These are phyloP conservation scores for Pyxicephalus adspersus DNA, from an alignment of 2,113 vertebrate genomes.

Conservation along the genomic window DNA sequence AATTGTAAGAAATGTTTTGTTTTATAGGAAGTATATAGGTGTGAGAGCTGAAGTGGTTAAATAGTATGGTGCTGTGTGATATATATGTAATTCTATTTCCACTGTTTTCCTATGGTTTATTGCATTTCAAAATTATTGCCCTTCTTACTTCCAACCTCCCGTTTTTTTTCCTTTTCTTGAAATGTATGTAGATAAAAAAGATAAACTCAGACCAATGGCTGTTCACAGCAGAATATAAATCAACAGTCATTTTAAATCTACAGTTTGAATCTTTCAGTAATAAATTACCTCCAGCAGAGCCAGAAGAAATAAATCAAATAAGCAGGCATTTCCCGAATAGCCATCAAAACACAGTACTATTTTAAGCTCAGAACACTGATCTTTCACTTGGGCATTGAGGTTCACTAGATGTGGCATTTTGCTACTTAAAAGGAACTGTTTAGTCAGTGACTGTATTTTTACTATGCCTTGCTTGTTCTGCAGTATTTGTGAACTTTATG, in stretches of 20 bases:
- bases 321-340: conserved; percentile 14
- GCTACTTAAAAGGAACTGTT: not conserved
- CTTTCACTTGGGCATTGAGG: conserved; percentile 7
- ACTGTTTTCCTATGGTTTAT: not conserved
- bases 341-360: conserved; percentile 3
- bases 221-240: conserved; percentile 17
- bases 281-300: conserved; percentile 23
- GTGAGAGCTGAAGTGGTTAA: no score
- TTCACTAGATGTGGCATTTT: not conserved
- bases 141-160: not conserved
- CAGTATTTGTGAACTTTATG: not conserved
- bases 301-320: conserved; percentile 41
- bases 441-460: not conserved
- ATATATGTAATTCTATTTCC: not conserved
- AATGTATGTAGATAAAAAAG: conserved; percentile 4
- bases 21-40: no score
- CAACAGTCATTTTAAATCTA: conserved; percentile 31
- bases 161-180: not conserved
- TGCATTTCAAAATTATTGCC: not conserved
- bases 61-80: no score
- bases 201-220: not conserved
- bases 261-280: conserved; percentile 38
- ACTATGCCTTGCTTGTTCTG: not conserved
- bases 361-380: conserved; percentile 21
- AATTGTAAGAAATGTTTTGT: no score